phyloP scores from a whole-genome alignment of 2,113 vertebrate genomes.

The Rhynchopsitta pachyrhyncha region DNA sequence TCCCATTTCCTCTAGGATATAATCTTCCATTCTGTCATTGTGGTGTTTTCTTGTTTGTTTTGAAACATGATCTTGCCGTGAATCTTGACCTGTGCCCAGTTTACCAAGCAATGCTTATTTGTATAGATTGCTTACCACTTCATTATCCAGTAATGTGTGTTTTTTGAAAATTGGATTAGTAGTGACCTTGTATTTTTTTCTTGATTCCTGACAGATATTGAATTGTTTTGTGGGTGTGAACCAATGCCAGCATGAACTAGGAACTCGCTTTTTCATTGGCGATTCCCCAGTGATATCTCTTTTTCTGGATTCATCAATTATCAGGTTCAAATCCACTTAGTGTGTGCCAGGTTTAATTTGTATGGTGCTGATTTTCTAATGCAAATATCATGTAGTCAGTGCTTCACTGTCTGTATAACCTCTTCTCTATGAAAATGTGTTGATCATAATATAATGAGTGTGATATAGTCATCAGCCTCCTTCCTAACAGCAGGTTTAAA shows the following conservation, averaged over 20 bases:
- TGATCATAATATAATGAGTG: not conserved
- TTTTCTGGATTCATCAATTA: slow-evolving; percentile 41
- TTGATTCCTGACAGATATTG: slow-evolving; percentile 30
- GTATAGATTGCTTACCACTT: slow-evolving; percentile 45
- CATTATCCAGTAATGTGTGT: slow-evolving; percentile 42
- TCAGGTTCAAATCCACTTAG: slow-evolving; percentile 47
- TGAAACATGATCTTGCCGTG: slow-evolving; percentile 9
- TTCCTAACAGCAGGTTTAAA: not conserved
- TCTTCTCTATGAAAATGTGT: not conserved
- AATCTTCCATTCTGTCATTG: not conserved
- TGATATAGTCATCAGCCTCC: not conserved
- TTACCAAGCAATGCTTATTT: slow-evolving; percentile 6
- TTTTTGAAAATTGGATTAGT: slow-evolving; percentile 48
- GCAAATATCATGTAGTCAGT: not conserved
- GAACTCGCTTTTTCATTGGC: not conserved
- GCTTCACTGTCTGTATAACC: not conserved
- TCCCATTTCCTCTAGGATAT: not conserved
- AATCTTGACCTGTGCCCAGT: not conserved
- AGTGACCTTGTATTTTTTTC: slow-evolving; percentile 46
- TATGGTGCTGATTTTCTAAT: slow-evolving; percentile 27
- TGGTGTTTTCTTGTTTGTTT: not conserved
- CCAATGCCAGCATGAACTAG: not conserved
- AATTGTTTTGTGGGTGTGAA: slow-evolving; percentile 44
- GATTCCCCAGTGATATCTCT: slow-evolving; percentile 6
- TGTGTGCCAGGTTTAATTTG: slow-evolving; percentile 32